Evolutionary conservation across 2,888 invertebrate genomes (phyloP), one percentile per base, ranked within the genome.

Genomic region (Dasypogon diadema): DNA sequence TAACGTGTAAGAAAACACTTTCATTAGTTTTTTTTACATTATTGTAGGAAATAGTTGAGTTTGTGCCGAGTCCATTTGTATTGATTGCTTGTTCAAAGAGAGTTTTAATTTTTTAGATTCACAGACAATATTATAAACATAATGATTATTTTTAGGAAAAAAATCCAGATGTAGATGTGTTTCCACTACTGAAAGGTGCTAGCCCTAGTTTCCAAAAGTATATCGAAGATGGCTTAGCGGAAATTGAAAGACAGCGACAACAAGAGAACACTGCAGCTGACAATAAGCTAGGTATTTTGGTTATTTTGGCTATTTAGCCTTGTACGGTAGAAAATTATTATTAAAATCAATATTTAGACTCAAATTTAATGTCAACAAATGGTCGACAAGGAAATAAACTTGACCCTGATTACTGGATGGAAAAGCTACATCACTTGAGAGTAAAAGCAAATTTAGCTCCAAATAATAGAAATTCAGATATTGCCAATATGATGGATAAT

Each of bases 361-460:
- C 30, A 30, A 34, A 70, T 70, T 46, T 65, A 24, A 46, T 65
- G 42, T 73, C 73, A 55, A 42, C 56, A 24, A 48, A 42, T 14
- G 22, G 24, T 2, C 26, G 46, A 22, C 26, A 46, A 10, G 80
- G 79, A 8, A 82, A 79, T 56, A 85, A 82, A 76, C 77, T 80
- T 48, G 83, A 85, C 80, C 83, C 86, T 2, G 86, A 86, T 18
- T 84, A 83, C 76, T 86, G 86, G 85, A 85, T 86, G 85, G 85
- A 85, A 75, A 83, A 84, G 24, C 79, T 86, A 26, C 83, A 85
- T 78, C 81, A 82, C 58, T 79, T 85, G 56, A 82, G 80, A 79
- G 82, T 81, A 12, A 82, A 80, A 75, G 83, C 80, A 2, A 84
- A 84, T 72, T 74, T 84, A 75, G 81, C 83, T 12, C 80, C 83